Base-by-base conservation (phyloP, 2,113 vertebrate species). In the Connochaetes taurinus region DNA sequence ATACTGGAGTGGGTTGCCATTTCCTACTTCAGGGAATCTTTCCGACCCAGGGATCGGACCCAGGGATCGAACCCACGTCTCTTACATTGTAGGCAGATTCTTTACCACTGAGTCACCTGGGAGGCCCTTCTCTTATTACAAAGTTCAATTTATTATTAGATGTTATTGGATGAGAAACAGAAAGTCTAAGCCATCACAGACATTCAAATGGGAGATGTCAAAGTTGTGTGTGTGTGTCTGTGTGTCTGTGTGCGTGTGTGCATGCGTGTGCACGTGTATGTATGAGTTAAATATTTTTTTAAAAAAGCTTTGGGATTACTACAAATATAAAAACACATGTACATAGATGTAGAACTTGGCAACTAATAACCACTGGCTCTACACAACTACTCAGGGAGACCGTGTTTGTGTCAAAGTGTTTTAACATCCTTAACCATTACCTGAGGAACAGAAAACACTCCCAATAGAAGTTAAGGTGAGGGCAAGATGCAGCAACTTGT, bases 241-340 rank as follows among this genome's bases (percentile, higher is more conserved):
- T 40, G 40, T 40, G 40, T 40, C 40, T 3, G 31, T 60, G 27
- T 14, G 27, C 1, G 6, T 31, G 14, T 2, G 0, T 0, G 6
- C 14, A 16, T 33, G 60, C 0, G 2, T 31, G 60, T 62, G 60
- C 13, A 15, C 15, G n/a, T 8, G 16, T 3, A 12, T 3, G 7
- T 21, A 29, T 36, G 71, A 53, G 60, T 57, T 71, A 60, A 43
- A 33, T 25, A 10, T 50, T 50, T 50, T 81, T 80, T 50, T 40
- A 2, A 40, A 55, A 60, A 58, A 21, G 7, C n/a, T 85, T 43
- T 60, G 52, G 45, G n/a, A 91, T 78, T 62, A 62, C 16, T 45
- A 78, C 5, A 9, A 53, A 85, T 62, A 78, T 62, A 45, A 52
- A 76, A 52, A 58, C 36, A 85, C 31, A 47, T 16, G 15, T 27